phyloP scores from a whole-genome alignment of 1,140 invertebrate genomes.

The Drosophila erecta region DNA sequence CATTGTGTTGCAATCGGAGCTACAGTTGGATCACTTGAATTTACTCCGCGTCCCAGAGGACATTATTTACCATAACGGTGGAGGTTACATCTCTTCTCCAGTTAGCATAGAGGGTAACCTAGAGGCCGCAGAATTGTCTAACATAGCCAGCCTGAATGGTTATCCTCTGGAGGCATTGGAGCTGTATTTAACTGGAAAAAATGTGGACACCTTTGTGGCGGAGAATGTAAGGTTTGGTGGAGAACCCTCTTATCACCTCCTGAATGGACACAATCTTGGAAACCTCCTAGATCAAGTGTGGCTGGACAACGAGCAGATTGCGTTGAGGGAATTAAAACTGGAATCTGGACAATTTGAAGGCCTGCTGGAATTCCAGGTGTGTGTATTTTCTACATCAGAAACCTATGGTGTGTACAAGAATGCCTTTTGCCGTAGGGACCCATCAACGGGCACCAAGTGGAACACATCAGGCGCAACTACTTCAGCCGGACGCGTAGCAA shows the following conservation, averaged over 20 bases:
- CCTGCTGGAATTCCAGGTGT: conserved; percentile 70
- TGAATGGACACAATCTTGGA: conserved; percentile 57
- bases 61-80: conserved; percentile 43
- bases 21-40: conserved; percentile 58
- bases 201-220: conserved; percentile 42
- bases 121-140: conserved; percentile 27
- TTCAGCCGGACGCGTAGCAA: conserved; percentile 71
- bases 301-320: conserved; percentile 72
- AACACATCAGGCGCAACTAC: conserved; percentile 63
- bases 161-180: conserved; percentile 33
- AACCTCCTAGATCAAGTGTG: conserved; percentile 65
- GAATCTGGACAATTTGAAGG: conserved; percentile 56
- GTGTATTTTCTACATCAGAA: background rate
- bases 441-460: conserved; percentile 62
- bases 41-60: conserved; percentile 66
- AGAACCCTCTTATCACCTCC: conserved; percentile 40
- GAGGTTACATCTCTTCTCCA: conserved; percentile 18
- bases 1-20: conserved; percentile 55
- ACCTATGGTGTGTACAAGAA: background rate
- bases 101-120: conserved; percentile 41
- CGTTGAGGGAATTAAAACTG: conserved; percentile 45
- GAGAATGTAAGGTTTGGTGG: conserved; percentile 52
- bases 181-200: conserved; percentile 25
- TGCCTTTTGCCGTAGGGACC: conserved; percentile 47
- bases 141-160: conserved; percentile 48